Conservation (phyloP, 2,113 vertebrate species). For the Polypterus senegalus region DNA sequence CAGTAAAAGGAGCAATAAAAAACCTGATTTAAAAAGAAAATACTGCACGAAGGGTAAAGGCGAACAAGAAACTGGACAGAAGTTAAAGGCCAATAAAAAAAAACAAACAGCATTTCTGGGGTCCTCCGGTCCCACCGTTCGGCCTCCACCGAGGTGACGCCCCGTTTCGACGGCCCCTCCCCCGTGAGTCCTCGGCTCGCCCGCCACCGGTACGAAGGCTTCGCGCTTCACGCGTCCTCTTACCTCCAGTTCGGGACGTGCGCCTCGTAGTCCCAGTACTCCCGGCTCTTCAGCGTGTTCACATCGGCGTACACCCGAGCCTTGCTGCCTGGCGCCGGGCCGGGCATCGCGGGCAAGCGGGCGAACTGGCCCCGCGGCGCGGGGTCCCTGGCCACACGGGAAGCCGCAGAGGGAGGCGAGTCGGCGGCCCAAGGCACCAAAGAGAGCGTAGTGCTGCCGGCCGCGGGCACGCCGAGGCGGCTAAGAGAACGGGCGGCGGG, state of each 20-base stretch:
- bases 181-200: too few species aligned
- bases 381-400: conserved; percentile 32
- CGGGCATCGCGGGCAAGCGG: conserved; percentile 74
- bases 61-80: not conserved
- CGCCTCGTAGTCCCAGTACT: conserved; percentile 93
- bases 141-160: too few species aligned
- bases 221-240: conserved; percentile 23
- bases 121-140: not conserved
- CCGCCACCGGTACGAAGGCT: too few species aligned
- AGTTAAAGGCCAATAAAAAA: not conserved
- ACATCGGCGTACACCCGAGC: conserved; percentile 91
- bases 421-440: conserved; percentile 11
- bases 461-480: conserved; percentile 17
- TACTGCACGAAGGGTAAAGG: not conserved
- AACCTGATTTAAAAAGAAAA: not conserved
- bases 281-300: conserved; percentile 89
- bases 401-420: conserved; percentile 12
- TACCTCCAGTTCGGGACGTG: conserved; percentile 93
- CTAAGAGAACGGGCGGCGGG: conserved; percentile 7
- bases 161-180: too few species aligned
- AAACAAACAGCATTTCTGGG: not conserved
- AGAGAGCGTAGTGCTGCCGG: not conserved
- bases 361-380: conserved; percentile 24
- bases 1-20: too few species aligned
- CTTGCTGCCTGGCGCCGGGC: conserved; percentile 83